These are phyloP conservation scores for Brenthis daphne DNA, from an alignment of 2,888 invertebrate species.

Conservation along the genomic window DNA sequence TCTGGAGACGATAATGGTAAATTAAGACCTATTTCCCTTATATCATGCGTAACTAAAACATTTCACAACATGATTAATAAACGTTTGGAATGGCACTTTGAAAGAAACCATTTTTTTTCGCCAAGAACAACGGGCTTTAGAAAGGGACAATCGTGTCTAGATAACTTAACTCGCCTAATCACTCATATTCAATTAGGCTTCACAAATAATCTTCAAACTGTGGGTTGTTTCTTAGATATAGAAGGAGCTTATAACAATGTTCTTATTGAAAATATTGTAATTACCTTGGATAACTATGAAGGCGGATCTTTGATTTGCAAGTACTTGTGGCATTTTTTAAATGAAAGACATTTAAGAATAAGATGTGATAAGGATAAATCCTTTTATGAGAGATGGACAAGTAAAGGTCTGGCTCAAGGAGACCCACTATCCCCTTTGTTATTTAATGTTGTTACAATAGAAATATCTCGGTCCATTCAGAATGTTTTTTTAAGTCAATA, in stretches of 20 bases:
- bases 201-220: not conserved
- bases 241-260: not conserved
- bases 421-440: not conserved
- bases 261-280: not conserved
- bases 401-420: not conserved
- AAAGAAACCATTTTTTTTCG: too few relatives aligned
- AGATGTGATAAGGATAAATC: not conserved
- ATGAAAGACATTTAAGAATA: not conserved
- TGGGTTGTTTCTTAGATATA: not conserved
- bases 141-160: too few relatives aligned
- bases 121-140: too few relatives aligned
- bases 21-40: too few relatives aligned
- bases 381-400: not conserved
- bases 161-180: too few relatives aligned
- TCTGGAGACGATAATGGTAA: too few relatives aligned
- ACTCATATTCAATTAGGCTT: too few relatives aligned
- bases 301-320: not conserved
- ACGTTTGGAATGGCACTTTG: too few relatives aligned
- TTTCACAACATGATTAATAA: too few relatives aligned
- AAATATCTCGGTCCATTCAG: not conserved
- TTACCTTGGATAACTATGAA: not conserved
- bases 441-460: not conserved
- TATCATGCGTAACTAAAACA: too few relatives aligned
- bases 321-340: not conserved
- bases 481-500: not conserved